phyloP scores from a whole-genome alignment of 2,797 vertebrate species.

The Alosa sapidissima region DNA sequence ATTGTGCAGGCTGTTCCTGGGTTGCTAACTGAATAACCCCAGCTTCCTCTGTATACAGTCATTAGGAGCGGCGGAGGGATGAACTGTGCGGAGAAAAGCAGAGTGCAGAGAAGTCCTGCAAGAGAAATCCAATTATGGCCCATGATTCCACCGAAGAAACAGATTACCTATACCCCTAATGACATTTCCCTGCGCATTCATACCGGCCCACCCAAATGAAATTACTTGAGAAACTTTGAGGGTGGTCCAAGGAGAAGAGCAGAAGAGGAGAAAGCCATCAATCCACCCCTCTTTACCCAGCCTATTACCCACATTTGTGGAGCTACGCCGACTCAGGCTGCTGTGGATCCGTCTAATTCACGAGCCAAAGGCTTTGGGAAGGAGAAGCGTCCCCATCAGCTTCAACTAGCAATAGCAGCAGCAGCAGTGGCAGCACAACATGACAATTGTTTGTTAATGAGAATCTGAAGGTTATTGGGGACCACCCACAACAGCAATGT shows the following conservation, averaged over 20 bases:
- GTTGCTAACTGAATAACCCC: conserved; percentile 13
- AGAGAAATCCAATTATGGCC: conserved; percentile 76
- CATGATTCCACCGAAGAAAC: conserved; percentile 70
- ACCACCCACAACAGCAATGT: conserved; percentile 19
- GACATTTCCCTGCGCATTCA: conserved; percentile 70
- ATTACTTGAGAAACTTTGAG: conserved; percentile 57
- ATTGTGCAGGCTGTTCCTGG: conserved; percentile 6
- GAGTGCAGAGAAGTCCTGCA: neutral
- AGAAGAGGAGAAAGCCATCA: neutral
- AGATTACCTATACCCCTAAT: conserved; percentile 72
- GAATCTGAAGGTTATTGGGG: conserved; percentile 17
- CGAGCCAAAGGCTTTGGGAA: conserved; percentile 20
- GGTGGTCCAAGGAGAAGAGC: conserved; percentile 49
- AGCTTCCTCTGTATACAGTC: conserved; percentile 9
- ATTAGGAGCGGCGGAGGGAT: conserved; percentile 14
- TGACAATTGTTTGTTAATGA: conserved; percentile 7
- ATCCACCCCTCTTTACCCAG: neutral
- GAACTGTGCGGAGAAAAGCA: neutral
- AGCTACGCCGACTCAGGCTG: neutral
- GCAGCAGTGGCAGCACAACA: neutral
- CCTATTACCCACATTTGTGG: neutral
- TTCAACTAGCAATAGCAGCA: neutral
- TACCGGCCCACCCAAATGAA: conserved; percentile 59
- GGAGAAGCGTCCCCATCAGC: neutral
- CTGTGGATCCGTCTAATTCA: neutral